Conservation (phyloP, 1,140 invertebrate genomes). For the Branchinecta lindahli region DNA sequence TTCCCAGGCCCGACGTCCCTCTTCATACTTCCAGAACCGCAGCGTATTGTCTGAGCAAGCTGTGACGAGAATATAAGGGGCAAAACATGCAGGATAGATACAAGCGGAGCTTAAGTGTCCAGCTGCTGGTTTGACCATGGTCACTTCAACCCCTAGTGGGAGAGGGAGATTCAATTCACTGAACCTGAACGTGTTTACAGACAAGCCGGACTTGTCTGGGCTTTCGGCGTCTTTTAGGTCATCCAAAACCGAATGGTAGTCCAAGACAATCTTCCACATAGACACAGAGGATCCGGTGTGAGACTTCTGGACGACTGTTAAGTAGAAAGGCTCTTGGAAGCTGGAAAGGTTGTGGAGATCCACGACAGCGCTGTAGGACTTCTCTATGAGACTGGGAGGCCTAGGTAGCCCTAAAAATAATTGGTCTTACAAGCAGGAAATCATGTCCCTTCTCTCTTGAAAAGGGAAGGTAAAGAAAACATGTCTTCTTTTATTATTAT, state of each 20-base stretch:
- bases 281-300: too few species aligned
- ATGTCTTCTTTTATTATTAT: too few species aligned
- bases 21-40: conserved; percentile 64
- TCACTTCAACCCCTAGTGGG: conserved; percentile 75
- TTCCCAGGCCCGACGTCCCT: conserved; percentile 46
- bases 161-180: conserved; percentile 41
- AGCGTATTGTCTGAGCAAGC: conserved; percentile 76
- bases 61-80: conserved; percentile 86
- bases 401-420: too few species aligned
- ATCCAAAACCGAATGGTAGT: too few species aligned
- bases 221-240: too few species aligned
- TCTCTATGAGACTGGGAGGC: conserved; percentile 40
- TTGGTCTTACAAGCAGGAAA: too few species aligned
- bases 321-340: conserved; percentile 89
- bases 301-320: conserved; percentile 70
- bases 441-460: too few species aligned
- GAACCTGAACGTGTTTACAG: too few species aligned
- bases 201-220: too few species aligned
- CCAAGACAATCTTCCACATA: too few species aligned
- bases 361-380: conserved; percentile 65
- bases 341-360: conserved; percentile 65
- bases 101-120: conserved; percentile 92
- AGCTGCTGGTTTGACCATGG: conserved; percentile 79
- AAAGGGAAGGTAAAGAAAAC: too few species aligned
- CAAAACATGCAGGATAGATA: conserved; percentile 72